A percentile compares a stretch with the other conserved stretches of the same genome.
Evolutionary conservation across 2,888 invertebrate genomes (phyloP).

Genomic region (Girardia tigrina): DNA sequence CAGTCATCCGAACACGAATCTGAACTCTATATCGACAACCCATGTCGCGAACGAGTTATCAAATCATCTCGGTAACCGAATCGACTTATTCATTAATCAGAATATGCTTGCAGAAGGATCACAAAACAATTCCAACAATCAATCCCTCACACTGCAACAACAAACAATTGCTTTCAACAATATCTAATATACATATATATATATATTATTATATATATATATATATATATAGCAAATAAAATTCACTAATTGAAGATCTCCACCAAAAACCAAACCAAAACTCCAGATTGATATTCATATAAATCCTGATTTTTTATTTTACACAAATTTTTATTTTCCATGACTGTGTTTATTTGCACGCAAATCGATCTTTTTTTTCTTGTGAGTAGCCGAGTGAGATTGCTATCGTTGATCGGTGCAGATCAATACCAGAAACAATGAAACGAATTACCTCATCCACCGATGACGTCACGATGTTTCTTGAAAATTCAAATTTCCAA

Average conservation of each 20-base stretch:
- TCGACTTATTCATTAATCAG: conserved; percentile 19
- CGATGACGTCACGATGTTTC: not conserved
- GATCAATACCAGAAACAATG: not conserved
- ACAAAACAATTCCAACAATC: not conserved
- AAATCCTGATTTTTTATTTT: too few relatives aligned
- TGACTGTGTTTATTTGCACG: not conserved
- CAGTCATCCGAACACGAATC: not conserved
- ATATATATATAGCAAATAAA: too few relatives aligned
- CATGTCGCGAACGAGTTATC: conserved; percentile 16
- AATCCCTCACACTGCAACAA: not conserved
- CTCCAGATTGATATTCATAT: too few relatives aligned
- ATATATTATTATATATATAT: too few relatives aligned
- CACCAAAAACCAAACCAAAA: too few relatives aligned
- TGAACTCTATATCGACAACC: conserved; percentile 1
- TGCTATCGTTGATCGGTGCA: not conserved
- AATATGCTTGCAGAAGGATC: not conserved
- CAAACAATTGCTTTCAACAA: conserved; percentile 14
- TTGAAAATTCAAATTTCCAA: too few relatives aligned
- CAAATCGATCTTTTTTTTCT: not conserved
- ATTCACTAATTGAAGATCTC: too few relatives aligned
- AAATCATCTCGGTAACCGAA: not conserved
- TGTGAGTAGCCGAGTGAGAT: not conserved
- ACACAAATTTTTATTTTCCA: too few relatives aligned
- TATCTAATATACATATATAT: too few relatives aligned
- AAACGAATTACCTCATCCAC: conserved; percentile 1